phyloP scores from a whole-genome alignment of 2,888 invertebrate species.

The Horisme vitalbata region DNA sequence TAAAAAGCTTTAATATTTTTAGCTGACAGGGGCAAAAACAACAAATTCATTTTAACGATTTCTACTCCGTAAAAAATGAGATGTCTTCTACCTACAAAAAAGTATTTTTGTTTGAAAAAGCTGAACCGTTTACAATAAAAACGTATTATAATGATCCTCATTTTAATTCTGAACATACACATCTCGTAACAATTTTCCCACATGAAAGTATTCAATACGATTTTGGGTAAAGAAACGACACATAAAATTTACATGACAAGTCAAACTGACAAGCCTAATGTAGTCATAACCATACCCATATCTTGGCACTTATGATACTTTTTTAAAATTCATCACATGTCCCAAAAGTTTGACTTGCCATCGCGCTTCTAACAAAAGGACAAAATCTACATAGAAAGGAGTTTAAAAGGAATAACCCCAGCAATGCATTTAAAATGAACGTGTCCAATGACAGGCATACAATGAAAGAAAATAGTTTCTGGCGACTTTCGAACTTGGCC shows the following conservation, averaged over 20 bases:
- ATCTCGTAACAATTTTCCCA: conserved; percentile 48
- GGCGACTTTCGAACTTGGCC: conserved; percentile 55
- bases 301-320: conserved; percentile 46
- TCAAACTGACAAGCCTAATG: conserved; percentile 59
- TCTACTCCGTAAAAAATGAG: conserved; percentile 10
- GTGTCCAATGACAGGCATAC: conserved; percentile 58
- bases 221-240: conserved; percentile 49
- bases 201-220: conserved; percentile 46
- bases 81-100: too few species aligned
- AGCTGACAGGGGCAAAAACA: neutral
- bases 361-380: conserved; percentile 65
- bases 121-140: conserved; percentile 26
- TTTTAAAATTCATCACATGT: conserved; percentile 79
- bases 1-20: neutral
- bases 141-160: conserved; percentile 38
- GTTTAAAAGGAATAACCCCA: conserved; percentile 38
- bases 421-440: conserved; percentile 68
- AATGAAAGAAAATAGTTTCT: conserved; percentile 69
- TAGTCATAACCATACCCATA: conserved; percentile 64
- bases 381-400: conserved; percentile 38
- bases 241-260: conserved; percentile 68
- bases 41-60: neutral
- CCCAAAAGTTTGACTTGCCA: conserved; percentile 51
- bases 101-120: conserved; percentile 9
- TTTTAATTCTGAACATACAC: conserved; percentile 48